Evolutionary conservation across 2,888 invertebrate genomes (phyloP), one percentile per base, ranked within the genome.

Genomic region (Drosophila sordidula): DNA sequence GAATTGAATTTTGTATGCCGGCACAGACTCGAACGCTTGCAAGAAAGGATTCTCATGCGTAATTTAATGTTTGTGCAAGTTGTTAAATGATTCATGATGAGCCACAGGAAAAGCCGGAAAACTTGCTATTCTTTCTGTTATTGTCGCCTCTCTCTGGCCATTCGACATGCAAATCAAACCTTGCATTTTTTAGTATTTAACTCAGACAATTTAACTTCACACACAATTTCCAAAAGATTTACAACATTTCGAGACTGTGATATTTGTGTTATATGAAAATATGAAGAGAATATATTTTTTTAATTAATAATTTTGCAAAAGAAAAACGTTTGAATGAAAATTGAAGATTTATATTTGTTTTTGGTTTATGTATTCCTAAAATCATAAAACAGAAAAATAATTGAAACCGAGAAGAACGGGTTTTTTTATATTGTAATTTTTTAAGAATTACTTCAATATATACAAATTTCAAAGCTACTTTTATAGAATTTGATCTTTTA

Each of bases 1-100:
- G 70, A 70, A 75, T 75, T 73, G 63, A 75, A 69, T 69, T 55
- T 81, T 71, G 64, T 75, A 57, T 72, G 83, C 51, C 70, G 25
- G 50, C 44, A 22, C 38, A 51, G 57, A 39, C 54, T 49, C 42
- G 32, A 58, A 12, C 42, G 26, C 25, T 54, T 34, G 57, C 45
- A 52, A 74, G 51, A 76, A 71, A 67, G 78, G 74, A 70, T 75
- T 77, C 64, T 63, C 69, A 73, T 81, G 80, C 76, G 75, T 78
- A 79, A 82, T 80, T 80, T 73, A 85, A 75, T 83, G 86, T 76
- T 85, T 78, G 70, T 69, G 68, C 77, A 83, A 64, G 51, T 64
- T 79, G 78, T 74, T 86, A 83, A 81, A 80, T 81, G 78, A 83
- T 81, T 81, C 87, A 81, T 74, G 67, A 45, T 45, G 55, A 55